Conservation (phyloP, 2,888 invertebrate species). For the Morpho achilles region DNA sequence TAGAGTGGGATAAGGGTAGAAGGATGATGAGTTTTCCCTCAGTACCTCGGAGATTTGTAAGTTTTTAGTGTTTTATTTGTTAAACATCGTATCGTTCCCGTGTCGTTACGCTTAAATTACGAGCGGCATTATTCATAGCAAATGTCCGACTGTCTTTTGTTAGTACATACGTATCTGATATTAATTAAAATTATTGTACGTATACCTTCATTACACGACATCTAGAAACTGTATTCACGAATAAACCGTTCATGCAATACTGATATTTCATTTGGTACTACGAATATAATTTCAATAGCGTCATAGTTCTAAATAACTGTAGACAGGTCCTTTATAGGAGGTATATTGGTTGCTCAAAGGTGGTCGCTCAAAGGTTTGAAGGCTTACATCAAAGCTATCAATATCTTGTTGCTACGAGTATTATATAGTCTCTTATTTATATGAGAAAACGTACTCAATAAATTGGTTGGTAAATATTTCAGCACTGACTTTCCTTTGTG, state of each 20-base stretch:
- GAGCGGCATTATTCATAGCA: constrained; percentile 36
- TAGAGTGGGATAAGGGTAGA: too few relatives aligned
- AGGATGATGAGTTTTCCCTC: too few relatives aligned
- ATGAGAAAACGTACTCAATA: too few relatives aligned
- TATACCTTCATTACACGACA: neutral
- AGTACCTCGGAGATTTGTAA: too few relatives aligned
- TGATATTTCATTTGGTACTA: constrained; percentile 9
- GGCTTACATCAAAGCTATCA: neutral
- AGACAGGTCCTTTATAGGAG: constrained; percentile 7
- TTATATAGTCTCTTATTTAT: too few relatives aligned
- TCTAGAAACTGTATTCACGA: neutral
- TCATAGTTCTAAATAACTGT: constrained; percentile 2
- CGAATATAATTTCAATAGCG: constrained; percentile 12
- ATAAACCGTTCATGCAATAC: constrained; percentile 2
- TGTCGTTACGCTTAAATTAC: constrained; percentile 32
- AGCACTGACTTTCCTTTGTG: too few relatives aligned
- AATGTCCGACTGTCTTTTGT: constrained; percentile 63
- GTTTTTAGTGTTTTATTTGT: too few relatives aligned
- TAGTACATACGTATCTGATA: constrained; percentile 49
- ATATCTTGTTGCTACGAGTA: neutral
- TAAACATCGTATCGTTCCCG: constrained; percentile 30
- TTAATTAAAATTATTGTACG: constrained; percentile 62
- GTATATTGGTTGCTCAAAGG: constrained; percentile 1
- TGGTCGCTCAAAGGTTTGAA: constrained; percentile 2
- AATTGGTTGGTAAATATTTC: too few relatives aligned